Percentiles rank a stretch among this genome's conserved stretches.
Conservation (phyloP, 1,140 invertebrate species). For the Zaprionus davidi region DNA sequence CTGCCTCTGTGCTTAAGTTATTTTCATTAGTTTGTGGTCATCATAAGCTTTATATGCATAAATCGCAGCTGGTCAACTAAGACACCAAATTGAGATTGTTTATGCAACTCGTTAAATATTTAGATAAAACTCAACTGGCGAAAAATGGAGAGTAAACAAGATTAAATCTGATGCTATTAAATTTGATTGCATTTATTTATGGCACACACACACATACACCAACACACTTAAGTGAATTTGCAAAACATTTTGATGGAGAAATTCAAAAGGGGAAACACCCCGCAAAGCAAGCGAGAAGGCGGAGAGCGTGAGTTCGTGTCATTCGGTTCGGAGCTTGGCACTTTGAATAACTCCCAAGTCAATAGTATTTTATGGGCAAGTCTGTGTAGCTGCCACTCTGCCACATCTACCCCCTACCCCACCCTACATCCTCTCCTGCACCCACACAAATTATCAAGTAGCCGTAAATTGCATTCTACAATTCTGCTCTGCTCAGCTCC, state of each 20-base stretch:
- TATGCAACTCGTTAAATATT: constrained; percentile 10
- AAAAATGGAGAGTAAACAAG: neutral
- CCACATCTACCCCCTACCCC: too few relatives aligned
- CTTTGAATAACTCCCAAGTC: constrained; percentile 7
- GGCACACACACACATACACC: neutral
- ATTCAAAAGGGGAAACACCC: neutral
- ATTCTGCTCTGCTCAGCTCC: neutral
- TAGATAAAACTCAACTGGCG: constrained; percentile 2
- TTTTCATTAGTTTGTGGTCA: constrained; percentile 26
- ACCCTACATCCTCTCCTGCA: neutral
- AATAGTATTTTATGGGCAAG: constrained; percentile 3
- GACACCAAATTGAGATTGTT: constrained; percentile 10
- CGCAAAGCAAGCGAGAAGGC: neutral
- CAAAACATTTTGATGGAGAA: neutral
- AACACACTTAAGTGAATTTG: neutral
- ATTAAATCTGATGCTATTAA: neutral
- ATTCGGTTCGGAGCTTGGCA: neutral
- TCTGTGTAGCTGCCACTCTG: neutral
- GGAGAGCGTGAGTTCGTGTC: neutral
- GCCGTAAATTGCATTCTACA: constrained; percentile 65
- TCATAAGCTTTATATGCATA: constrained; percentile 21
- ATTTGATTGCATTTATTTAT: constrained; percentile 6
- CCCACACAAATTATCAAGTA: constrained; percentile 68
- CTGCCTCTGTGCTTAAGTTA: constrained; percentile 5
- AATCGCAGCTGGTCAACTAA: constrained; percentile 6